Base-by-base conservation (phyloP, 1,140 invertebrate genomes). In the Ganaspis sp. region DNA sequence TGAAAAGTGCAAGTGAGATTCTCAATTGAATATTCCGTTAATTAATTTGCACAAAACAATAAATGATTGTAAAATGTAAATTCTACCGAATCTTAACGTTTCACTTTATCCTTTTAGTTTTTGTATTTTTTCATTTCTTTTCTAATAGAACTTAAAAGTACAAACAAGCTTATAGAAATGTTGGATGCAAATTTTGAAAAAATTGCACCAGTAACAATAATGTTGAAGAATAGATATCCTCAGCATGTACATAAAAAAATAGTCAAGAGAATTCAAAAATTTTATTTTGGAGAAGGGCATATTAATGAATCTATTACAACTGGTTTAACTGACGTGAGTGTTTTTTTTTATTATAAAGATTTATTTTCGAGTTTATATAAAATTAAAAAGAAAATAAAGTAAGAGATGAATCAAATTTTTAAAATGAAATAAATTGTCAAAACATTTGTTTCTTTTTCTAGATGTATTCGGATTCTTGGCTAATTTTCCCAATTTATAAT, bases 401-500 rank as follows among this genome's bases (percentile, higher is more conserved):
- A 40, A 37, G 64, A 58, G 2, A 73, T 37, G 29, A 70, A 77
- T 75, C 40, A 70, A 1, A 23, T 73, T 42, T 74, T n/a, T 74
- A n/a, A n/a, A n/a, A n/a, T n/a, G n/a, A n/a, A n/a, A n/a, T n/a
- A n/a, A n/a, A n/a, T n/a, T n/a, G n/a, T n/a, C n/a, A n/a, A n/a
- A n/a, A n/a, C n/a, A n/a, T n/a, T n/a, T n/a, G n/a, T n/a, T n/a
- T n/a, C n/a, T n/a, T n/a, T n/a, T n/a, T 92, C 6, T 81, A 95
- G 95, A 92, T 95, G 73, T 95, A 94, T 70, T 93, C 94, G 0
- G 94, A 95, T 84, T 93, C 93, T 0, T 95, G 94, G 92, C 95
- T 95, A 79, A 90, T 91, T 1, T 92, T 92, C 38, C 93, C 92
- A 0, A 91, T 92, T 12, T 88, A 94, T 75, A 92, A 93, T 75